phyloP scores from a whole-genome alignment of 1,140 invertebrate species.

The Danaus plexippus region DNA sequence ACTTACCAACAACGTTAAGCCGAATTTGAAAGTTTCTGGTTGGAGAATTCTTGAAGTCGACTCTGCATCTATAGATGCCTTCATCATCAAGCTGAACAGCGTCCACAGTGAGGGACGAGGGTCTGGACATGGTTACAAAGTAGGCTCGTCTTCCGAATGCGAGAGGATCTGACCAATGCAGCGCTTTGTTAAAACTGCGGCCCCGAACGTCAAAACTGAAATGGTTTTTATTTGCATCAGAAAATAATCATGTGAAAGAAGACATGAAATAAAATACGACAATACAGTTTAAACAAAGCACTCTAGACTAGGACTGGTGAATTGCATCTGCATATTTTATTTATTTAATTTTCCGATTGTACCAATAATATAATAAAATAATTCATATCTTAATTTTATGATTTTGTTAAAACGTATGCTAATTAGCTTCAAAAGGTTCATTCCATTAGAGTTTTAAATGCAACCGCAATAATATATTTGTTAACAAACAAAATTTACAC shows the following conservation, averaged over 20 bases:
- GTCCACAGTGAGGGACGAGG: constrained; percentile 84
- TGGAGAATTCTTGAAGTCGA: constrained; percentile 91
- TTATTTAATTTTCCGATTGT: too few species aligned
- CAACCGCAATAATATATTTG: background rate
- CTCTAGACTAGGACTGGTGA: too few species aligned
- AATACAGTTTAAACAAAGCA: too few species aligned
- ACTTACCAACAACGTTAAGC: constrained; percentile 91
- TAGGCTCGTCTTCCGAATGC: constrained; percentile 84
- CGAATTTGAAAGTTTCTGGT: constrained; percentile 92
- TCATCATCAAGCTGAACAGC: constrained; percentile 86
- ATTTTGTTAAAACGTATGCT: too few species aligned
- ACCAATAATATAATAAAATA: too few species aligned
- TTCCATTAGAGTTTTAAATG: background rate
- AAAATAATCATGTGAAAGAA: too few species aligned
- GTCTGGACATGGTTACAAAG: constrained; percentile 81
- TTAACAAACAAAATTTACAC: too few species aligned
- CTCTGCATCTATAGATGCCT: constrained; percentile 88
- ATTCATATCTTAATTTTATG: too few species aligned
- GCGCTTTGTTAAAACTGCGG: constrained; percentile 80
- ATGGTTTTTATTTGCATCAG: background rate
- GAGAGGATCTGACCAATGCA: constrained; percentile 84
- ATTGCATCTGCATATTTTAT: too few species aligned
- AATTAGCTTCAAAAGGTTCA: constrained; percentile 4
- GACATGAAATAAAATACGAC: too few species aligned
- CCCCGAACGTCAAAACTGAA: constrained; percentile 87